Base-by-base conservation (phyloP, 2,113 vertebrate species). In the Mungos mungo region DNA sequence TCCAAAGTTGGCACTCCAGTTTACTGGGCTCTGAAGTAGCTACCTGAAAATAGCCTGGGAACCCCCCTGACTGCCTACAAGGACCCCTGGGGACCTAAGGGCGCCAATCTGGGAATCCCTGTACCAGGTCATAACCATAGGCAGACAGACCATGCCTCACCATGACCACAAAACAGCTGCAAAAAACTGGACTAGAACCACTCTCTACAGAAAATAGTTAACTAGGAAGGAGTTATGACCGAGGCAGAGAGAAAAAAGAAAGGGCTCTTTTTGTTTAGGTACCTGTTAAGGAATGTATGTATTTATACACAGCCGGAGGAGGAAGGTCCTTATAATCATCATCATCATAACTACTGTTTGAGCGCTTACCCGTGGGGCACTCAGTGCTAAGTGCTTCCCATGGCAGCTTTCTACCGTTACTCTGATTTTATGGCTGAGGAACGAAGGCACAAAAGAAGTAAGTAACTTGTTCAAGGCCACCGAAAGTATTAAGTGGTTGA, bases 361-460 rank as follows among this genome's bases (percentile, higher is more conserved):
- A 88, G 76, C 54, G 90, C 4, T 52, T 54, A 79, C 52, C 66
- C 47, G 76, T n/a, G 76, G 77, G 90, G 77, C 33, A 47, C 38
- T 89, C 60, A 38, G 38, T 45, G 85, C 81, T 86, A 81, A 96
- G 76, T 85, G 87, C 71, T 93, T 82, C 81, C 45, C 10, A 47
- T 47, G 45, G 23, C 76, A 88, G 96, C 84, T 94, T 63, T 89
- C 95, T 52, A 50, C 83, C 60, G 47, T 79, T 89, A 90, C 93
- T 97, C 86, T 89, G 79, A 90, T 76, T 92, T 91, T 33, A 72
- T 5, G 80, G 87, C 18, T 6, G n/a, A 97, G 84, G 92, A 95
- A 96, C 57, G 95, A 96, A 96, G 80, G 68, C 69, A 60, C 83
- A 90, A 33, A 86, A 90, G 85, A 82, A 63, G 83, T 35, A 97